Evolutionary conservation across 2,888 invertebrate genomes (phyloP).

Genomic region (Nomada flava): DNA sequence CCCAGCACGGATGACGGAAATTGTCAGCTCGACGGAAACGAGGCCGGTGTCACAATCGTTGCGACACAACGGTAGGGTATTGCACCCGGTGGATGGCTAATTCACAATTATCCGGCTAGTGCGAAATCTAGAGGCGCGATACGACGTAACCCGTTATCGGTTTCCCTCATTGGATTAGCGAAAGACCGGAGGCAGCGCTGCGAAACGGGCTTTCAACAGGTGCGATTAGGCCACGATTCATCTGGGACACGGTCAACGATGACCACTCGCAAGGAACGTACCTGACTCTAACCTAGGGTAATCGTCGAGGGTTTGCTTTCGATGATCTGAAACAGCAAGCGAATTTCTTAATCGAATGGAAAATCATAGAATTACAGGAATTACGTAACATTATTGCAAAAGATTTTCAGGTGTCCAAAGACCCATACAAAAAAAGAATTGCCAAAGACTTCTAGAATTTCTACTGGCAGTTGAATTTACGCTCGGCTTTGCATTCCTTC

Average conservation of each 20-base stretch:
- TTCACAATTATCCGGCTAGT: conserved; percentile 43
- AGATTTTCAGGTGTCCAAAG: too few species aligned
- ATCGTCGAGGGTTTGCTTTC: conserved; percentile 81
- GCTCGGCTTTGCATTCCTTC: too few species aligned
- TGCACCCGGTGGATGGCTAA: conserved; percentile 50
- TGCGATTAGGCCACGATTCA: conserved; percentile 12
- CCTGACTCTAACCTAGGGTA: conserved; percentile 82
- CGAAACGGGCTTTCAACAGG: conserved; percentile 47
- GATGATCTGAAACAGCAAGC: conserved; percentile 77
- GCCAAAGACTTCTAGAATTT: too few species aligned
- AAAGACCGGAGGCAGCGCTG: conserved; percentile 34
- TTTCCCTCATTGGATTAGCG: conserved; percentile 40
- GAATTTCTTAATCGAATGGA: background rate
- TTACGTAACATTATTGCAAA: background rate
- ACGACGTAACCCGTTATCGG: conserved; percentile 24
- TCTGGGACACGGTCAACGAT: background rate
- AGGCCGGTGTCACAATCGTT: conserved; percentile 53
- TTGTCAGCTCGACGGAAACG: conserved; percentile 53
- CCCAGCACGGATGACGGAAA: conserved; percentile 55
- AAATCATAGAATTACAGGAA: background rate
- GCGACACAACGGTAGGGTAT: conserved; percentile 52
- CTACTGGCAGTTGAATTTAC: too few species aligned
- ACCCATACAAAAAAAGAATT: too few species aligned
- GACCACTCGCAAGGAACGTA: conserved; percentile 66
- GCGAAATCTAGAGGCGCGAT: conserved; percentile 38